Percentiles rank a stretch among this genome's conserved stretches.
Conservation (phyloP, 1,140 invertebrate genomes). For the Metopolophium dirhodum region DNA sequence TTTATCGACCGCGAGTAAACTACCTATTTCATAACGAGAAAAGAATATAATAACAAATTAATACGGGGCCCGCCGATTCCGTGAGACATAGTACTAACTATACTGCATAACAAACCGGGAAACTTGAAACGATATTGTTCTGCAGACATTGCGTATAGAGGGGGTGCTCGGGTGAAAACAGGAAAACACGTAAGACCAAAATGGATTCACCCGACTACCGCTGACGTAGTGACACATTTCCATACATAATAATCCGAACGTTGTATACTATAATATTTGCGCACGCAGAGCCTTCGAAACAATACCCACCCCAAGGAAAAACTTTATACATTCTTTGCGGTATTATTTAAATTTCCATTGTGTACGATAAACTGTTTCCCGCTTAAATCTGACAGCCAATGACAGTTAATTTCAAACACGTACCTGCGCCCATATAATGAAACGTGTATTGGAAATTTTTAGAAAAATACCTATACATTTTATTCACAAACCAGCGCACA, state of each 20-base stretch:
- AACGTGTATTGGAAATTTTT: not conserved
- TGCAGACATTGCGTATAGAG: too few species aligned
- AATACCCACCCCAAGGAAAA: not conserved
- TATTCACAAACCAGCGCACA: not conserved
- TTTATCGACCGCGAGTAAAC: not conserved
- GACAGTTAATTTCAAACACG: not conserved
- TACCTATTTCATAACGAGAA: not conserved
- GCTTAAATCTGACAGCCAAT: not conserved
- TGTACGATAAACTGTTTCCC: not conserved
- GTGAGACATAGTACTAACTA: not conserved
- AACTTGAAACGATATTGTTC: constrained; percentile 8
- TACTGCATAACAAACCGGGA: not conserved
- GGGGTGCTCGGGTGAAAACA: not conserved
- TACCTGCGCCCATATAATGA: too few species aligned
- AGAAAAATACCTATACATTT: not conserved
- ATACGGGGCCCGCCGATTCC: not conserved
- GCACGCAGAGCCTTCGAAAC: not conserved
- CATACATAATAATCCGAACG: not conserved
- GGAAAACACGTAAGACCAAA: not conserved
- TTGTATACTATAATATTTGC: not conserved
- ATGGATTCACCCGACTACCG: not conserved
- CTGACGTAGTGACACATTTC: constrained; percentile 45
- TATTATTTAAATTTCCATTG: not conserved
- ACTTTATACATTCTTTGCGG: not conserved
- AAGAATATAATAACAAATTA: constrained; percentile 12